Percentiles rank a stretch among this genome's conserved stretches.
phyloP scores from a whole-genome alignment of 2,113 vertebrate genomes.

The Tachuris rubrigastra region DNA sequence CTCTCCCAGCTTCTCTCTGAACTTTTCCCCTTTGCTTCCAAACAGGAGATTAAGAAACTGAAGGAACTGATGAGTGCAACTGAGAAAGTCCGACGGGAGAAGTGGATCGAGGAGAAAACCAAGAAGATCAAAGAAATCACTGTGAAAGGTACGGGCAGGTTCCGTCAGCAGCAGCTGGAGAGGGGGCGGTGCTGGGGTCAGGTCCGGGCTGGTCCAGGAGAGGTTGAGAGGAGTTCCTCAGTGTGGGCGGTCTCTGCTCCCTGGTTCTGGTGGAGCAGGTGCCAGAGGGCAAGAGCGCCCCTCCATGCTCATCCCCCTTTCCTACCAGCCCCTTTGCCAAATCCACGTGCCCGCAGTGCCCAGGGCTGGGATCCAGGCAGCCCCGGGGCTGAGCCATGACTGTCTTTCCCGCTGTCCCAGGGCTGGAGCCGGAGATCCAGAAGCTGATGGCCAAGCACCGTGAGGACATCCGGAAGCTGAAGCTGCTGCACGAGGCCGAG shows the following conservation, averaged over 20 bases:
- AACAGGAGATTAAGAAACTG: conserved; percentile 92
- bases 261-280: background rate
- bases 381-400: accelerated
- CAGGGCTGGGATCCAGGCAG: accelerated
- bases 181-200: accelerated
- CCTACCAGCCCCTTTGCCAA: background rate
- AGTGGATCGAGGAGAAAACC: conserved; percentile 96
- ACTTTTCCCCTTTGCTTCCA: background rate
- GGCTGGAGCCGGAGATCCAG: conserved; percentile 96
- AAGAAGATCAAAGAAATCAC: conserved; percentile 97
- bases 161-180: background rate
- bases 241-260: background rate
- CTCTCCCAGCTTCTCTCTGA: background rate
- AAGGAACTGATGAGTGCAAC: conserved; percentile 91
- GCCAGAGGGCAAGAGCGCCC: background rate
- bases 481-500: conserved; percentile 87
- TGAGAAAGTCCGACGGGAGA: conserved; percentile 89
- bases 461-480: conserved; percentile 87
- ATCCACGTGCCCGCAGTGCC: background rate
- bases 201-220: accelerated
- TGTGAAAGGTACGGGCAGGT: conserved; percentile 79
- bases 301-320: accelerated
- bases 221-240: background rate
- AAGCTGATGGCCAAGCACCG: conserved; percentile 90
- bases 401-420: conserved; percentile 27